A percentile compares a stretch with the other conserved stretches of the same genome.
Conservation (phyloP, 2,113 vertebrate genomes). For the Zingel zingel region DNA sequence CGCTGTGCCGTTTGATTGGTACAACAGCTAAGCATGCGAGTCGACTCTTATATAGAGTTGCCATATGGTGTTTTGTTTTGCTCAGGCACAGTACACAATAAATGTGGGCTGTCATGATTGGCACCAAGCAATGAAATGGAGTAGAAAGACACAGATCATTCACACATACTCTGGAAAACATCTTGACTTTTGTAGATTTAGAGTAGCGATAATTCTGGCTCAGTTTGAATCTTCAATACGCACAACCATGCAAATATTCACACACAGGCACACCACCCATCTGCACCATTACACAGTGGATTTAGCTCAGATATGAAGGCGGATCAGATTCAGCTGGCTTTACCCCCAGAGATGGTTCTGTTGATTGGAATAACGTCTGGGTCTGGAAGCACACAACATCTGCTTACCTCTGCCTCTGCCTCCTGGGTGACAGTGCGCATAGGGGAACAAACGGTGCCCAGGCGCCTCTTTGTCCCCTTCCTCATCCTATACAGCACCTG, state of each 20-base stretch:
- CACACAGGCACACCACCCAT: slow-evolving; percentile 44
- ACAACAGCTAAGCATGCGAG: slow-evolving; percentile 16
- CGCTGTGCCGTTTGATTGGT: not conserved
- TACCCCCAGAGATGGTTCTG: slow-evolving; percentile 66
- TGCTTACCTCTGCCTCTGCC: slow-evolving; percentile 47
- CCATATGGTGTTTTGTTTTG: slow-evolving; percentile 71
- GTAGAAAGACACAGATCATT: slow-evolving; percentile 44
- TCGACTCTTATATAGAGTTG: slow-evolving; percentile 20
- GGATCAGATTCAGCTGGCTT: slow-evolving; percentile 64
- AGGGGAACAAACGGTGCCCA: slow-evolving; percentile 53
- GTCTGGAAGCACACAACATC: slow-evolving; percentile 66
- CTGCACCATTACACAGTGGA: slow-evolving; percentile 72
- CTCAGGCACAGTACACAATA: slow-evolving; percentile 43
- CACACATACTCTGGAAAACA: slow-evolving; percentile 1
- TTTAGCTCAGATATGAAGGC: slow-evolving; percentile 66
- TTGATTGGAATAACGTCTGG: slow-evolving; percentile 71
- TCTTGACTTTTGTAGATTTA: slow-evolving; percentile 5
- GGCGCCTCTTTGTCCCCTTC: slow-evolving; percentile 21
- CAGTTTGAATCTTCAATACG: slow-evolving; percentile 28
- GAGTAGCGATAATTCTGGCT: slow-evolving; percentile 14
- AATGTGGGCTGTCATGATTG: slow-evolving; percentile 34
- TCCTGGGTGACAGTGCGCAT: slow-evolving; percentile 43
- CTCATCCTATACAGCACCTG: slow-evolving; percentile 50
- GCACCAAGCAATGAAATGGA: slow-evolving; percentile 54
- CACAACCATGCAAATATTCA: slow-evolving; percentile 11